A percentile compares a stretch with the other conserved stretches of the same genome.
Conservation (phyloP, 1,140 invertebrate species). For the Lordiphosa mommai region DNA sequence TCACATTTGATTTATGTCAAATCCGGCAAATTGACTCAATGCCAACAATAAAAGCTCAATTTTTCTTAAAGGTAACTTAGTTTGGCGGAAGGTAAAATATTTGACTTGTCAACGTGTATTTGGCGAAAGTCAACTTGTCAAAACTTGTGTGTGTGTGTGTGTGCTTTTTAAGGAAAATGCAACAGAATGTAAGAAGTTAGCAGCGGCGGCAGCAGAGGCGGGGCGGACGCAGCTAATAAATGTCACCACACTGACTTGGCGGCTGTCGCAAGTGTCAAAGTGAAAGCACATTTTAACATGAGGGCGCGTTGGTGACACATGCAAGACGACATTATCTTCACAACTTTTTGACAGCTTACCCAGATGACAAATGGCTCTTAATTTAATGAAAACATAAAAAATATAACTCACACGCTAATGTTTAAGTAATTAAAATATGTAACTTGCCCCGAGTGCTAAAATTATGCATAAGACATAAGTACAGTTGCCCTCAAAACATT, state of each 20-base stretch:
- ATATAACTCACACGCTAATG: slow-evolving; percentile 14
- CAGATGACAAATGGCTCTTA: slow-evolving; percentile 30
- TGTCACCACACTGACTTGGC: slow-evolving; percentile 26
- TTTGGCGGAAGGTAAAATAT: slow-evolving; percentile 49
- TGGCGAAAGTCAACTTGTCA: slow-evolving; percentile 49
- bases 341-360: slow-evolving; percentile 28
- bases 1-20: slow-evolving; percentile 58
- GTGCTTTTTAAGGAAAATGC: slow-evolving; percentile 10
- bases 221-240: slow-evolving; percentile 38
- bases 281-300: slow-evolving; percentile 33
- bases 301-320: slow-evolving; percentile 25
- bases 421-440: slow-evolving; percentile 42
- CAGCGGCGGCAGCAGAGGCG: slow-evolving; percentile 1
- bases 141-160: slow-evolving; percentile 33
- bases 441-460: slow-evolving; percentile 5
- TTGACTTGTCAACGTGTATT: slow-evolving; percentile 55
- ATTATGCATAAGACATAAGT: slow-evolving; percentile 33
- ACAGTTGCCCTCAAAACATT: slow-evolving; percentile 16
- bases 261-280: slow-evolving; percentile 23
- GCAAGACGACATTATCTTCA: slow-evolving; percentile 14
- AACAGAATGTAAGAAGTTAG: background rate
- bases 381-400: slow-evolving; percentile 20
- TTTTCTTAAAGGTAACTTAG: slow-evolving; percentile 7
- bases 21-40: slow-evolving; percentile 21
- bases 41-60: slow-evolving; percentile 16